Evolutionary conservation across 2,113 vertebrate genomes (phyloP), one percentile per base, ranked within the genome.

Genomic region (Mus pahari): DNA sequence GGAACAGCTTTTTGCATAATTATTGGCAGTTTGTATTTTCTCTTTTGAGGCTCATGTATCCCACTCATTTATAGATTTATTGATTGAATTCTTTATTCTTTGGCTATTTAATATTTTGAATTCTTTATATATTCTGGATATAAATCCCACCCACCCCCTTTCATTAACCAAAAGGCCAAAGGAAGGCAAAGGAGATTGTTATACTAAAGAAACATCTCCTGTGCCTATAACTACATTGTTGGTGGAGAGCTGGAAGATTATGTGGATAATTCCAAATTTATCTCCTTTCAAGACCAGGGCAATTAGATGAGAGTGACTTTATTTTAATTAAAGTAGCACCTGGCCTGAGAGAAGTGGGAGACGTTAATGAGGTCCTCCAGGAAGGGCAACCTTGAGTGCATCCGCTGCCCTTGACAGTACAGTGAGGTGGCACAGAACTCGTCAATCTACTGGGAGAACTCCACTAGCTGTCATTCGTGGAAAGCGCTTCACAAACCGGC

Each of bases 251-350:
- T 92, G 28, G 19, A 1, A 94, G 74, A 50, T 89, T 58, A 50
- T 83, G 13, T 28, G 12, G 22, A 70, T 39, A 89, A 77, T 58
- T 91, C 42, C 48, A 91, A 62, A 55, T 50, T 58, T 77, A 75
- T 66, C 24, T 91, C 92, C 36, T 66, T 8, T 79, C 86, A 90
- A 62, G 39, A 89, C 53, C 13, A 0, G 20, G 62, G 74, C 79
- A 89, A 68, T 74, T 4, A 88, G 33, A n/a, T 39, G 8, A 31
- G 33, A 48, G 31, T 58, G 39, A 45, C 74, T 42, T 75, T 58
- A 50, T 64, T 28, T 96, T 24, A 89, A 50, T 33, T 31, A 66
- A 93, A 88, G 77, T 50, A 45, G 19, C 55, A 84, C 81, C 16
- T 16, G 55, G 2, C 17, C 64, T 55, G n/a, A 84, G 64, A 84